phyloP scores from a whole-genome alignment of 2,888 invertebrate genomes.

The Cosmia trapezina region DNA sequence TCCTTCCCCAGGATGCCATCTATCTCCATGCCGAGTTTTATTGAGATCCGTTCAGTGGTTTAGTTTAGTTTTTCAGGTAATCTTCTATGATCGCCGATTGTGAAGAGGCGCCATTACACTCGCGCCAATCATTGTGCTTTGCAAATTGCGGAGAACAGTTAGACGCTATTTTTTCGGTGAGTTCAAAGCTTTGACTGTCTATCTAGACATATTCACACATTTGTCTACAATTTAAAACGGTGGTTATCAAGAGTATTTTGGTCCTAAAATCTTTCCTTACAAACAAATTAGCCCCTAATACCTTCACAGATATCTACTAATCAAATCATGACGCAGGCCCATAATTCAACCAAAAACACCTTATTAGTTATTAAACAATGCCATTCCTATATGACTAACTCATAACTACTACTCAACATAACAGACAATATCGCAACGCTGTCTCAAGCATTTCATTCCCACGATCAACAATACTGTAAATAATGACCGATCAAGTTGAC shows the following conservation, averaged over 20 bases:
- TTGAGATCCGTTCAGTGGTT: no score
- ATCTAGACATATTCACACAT: no score
- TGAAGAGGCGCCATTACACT: no score
- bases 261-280: not conserved
- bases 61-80: no score
- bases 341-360: constrained; percentile 38
- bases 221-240: not conserved
- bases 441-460: constrained; percentile 49
- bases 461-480: constrained; percentile 56
- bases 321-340: not conserved
- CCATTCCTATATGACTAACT: constrained; percentile 40
- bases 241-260: not conserved
- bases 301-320: constrained; percentile 2
- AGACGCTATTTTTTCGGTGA: no score
- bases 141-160: no score
- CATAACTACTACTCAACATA: constrained; percentile 35
- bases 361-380: constrained; percentile 16
- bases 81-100: no score
- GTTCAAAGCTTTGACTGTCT: no score
- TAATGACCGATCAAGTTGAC: constrained; percentile 58
- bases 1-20: no score
- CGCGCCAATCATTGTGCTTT: no score
- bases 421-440: constrained; percentile 33
- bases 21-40: no score
- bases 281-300: constrained; percentile 13